These are phyloP conservation scores for Trichogramma dendrolimi DNA, from an alignment of 2,888 invertebrate genomes.

Conservation along the genomic window DNA sequence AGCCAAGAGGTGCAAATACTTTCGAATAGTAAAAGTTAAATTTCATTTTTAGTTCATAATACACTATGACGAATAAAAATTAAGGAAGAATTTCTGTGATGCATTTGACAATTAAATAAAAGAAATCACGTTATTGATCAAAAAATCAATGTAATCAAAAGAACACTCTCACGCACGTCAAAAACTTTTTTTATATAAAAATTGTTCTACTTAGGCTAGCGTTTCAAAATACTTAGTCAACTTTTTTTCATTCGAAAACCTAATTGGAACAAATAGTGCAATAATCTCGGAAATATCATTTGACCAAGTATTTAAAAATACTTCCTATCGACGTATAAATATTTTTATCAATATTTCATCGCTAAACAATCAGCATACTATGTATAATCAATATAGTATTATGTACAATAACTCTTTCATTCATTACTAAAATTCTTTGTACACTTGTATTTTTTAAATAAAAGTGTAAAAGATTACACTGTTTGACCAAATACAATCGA, in stretches of 20 bases:
- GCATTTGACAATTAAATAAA: no score
- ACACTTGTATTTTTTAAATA: neutral
- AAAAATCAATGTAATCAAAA: no score
- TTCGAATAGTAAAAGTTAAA: no score
- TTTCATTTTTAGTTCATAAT: no score
- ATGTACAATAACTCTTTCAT: conserved; percentile 18
- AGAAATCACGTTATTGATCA: no score
- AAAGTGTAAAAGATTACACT: conserved; percentile 11
- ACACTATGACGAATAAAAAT: no score
- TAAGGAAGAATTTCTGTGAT: no score
- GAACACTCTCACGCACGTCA: no score
- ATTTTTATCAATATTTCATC: conserved; percentile 25
- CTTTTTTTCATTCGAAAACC: neutral
- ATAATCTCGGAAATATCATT: neutral
- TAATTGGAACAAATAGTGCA: conserved; percentile 9
- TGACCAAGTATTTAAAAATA: conserved; percentile 16
- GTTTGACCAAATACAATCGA: conserved; percentile 29
- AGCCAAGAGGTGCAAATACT: no score
- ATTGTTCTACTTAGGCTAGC: no score
- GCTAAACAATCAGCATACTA: conserved; percentile 35
- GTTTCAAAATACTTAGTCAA: neutral
- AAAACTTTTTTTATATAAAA: no score
- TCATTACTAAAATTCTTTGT: conserved; percentile 8
- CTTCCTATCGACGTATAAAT: no score
- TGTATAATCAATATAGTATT: conserved; percentile 8